Base-by-base conservation (phyloP, 2,797 vertebrate genomes). In the Syndactyla subalaris region DNA sequence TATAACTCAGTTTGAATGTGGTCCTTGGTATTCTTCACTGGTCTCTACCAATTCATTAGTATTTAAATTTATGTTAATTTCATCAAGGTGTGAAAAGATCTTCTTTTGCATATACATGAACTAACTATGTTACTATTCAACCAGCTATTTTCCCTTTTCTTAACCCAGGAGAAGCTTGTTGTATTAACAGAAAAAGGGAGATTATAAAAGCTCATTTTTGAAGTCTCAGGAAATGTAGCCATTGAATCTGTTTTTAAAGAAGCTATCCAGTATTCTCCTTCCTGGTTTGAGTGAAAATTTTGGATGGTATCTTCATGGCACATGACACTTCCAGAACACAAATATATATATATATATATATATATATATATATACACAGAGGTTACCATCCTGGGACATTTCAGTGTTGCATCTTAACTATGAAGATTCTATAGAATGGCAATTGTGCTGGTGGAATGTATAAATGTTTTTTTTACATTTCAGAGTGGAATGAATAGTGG, bases 1-100 rank as follows among this genome's bases (percentile, higher is more conserved):
- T 77, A 75, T 80, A 76, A 81, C 77, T 80, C 67, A 73, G 92
- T 95, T 94, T 90, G 84, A 95, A 86, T 54, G 36, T 45, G 29
- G 84, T 73, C 82, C 93, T 97, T 97, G 92, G 65, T 95, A 97
- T 97, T 97, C 98, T 88, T 95, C 88, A 77, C 82, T 83, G 36
- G 95, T 91, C 62, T 34, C 84, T 41, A 83, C 81, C 88, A 94
- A 80, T 92, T 97, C 96, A 98, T 98, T 98, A 98, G 97, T 96
- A 98, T 98, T 98, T 97, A 98, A 98, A 98, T 98, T 55, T 97
- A 98, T 98, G 98, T 96, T 98, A 98, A 98, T 98, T 97, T 97
- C 95, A 97, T 97, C 97, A 98, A 98, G 97, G 97, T 98, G 96
- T 97, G 97, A 96, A 98, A 97, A 97, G 97, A 98, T 97, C 94